phyloP scores from a whole-genome alignment of 2,113 vertebrate genomes.

The Probosciger aterrimus region DNA sequence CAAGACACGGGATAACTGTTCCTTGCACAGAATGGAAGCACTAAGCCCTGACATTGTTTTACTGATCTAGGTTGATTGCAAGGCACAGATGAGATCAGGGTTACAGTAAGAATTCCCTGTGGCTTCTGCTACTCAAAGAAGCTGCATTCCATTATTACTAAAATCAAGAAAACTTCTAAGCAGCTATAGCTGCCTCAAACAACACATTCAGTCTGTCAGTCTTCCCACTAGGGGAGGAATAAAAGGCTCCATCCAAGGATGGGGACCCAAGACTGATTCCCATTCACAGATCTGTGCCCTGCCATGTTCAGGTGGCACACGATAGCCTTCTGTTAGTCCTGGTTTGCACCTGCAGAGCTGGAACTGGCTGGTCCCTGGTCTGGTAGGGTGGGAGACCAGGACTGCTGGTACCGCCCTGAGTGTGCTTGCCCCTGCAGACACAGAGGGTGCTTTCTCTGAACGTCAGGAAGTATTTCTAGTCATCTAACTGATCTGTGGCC shows the following conservation, averaged over 20 bases:
- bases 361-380: neutral
- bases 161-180: neutral
- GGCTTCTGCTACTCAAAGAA: neutral
- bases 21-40: neutral
- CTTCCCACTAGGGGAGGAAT: neutral
- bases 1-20: neutral
- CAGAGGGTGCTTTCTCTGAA: neutral
- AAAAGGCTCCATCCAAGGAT: neutral
- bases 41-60: neutral
- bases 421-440: neutral
- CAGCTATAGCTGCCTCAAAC: neutral
- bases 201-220: no score
- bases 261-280: fast-evolving
- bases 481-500: neutral
- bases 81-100: neutral
- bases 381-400: neutral
- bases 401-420: no score
- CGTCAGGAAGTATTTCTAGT: neutral
- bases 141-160: neutral
- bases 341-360: neutral
- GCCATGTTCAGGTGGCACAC: neutral
- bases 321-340: neutral
- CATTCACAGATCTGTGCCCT: fast-evolving
- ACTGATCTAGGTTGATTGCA: neutral
- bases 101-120: neutral